Conservation (phyloP, 2,888 invertebrate genomes). For the Odiellus spinosus region DNA sequence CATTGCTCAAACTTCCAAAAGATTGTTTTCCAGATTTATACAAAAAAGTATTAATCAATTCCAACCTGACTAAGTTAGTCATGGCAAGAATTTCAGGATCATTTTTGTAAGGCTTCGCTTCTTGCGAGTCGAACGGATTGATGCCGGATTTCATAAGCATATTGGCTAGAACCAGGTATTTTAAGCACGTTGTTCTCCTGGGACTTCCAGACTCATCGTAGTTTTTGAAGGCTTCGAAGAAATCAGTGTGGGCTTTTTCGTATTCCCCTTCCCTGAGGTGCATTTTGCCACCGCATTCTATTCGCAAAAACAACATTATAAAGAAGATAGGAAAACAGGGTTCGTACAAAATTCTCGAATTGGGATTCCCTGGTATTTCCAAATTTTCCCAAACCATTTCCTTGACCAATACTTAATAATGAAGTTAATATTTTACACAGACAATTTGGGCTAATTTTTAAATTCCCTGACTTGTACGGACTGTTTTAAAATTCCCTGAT, state of each 20-base stretch:
- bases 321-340: not conserved
- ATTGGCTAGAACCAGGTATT: constrained; percentile 93
- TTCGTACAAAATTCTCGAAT: too few relatives aligned
- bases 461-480: too few relatives aligned
- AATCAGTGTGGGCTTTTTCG: constrained; percentile 96
- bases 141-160: constrained; percentile 81
- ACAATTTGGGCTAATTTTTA: too few relatives aligned
- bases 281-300: constrained; percentile 99
- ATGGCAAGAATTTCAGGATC: constrained; percentile 98
- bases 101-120: constrained; percentile 98
- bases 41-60: constrained; percentile 6
- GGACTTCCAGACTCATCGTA: constrained; percentile 98
- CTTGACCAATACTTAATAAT: too few relatives aligned
- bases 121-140: constrained; percentile 98
- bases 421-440: too few relatives aligned
- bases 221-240: constrained; percentile 98
- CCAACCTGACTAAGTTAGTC: constrained; percentile 73
- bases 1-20: too few relatives aligned
- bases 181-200: constrained; percentile 80
- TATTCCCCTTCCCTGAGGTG: constrained; percentile 96
- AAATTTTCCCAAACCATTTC: too few relatives aligned
- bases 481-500: too few relatives aligned
- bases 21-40: constrained; percentile 1
- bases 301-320: constrained; percentile 23
- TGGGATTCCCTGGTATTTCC: not conserved